These are phyloP conservation scores for Megamerina dolium DNA, from an alignment of 2,888 invertebrate genomes.

Conservation along the genomic window DNA sequence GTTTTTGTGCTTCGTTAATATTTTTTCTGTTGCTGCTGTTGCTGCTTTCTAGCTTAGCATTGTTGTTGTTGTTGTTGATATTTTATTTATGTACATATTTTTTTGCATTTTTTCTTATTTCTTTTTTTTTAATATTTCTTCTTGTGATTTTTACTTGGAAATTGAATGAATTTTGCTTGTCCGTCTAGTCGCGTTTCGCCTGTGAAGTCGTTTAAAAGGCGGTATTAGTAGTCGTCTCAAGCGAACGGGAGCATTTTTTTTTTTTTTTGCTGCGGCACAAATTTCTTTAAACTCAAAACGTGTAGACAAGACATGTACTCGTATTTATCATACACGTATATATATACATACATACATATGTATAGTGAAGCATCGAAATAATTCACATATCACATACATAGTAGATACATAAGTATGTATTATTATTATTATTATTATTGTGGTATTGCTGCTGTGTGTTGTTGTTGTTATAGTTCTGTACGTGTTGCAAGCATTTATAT, in stretches of 20 bases:
- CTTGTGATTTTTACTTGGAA: slow-evolving; percentile 35
- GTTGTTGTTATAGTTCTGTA: too few relatives aligned
- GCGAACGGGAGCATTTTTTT: slow-evolving; percentile 7
- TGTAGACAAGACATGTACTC: too few relatives aligned
- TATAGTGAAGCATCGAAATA: background rate
- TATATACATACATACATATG: background rate
- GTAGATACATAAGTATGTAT: too few relatives aligned
- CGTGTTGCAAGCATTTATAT: too few relatives aligned
- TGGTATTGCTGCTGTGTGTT: too few relatives aligned
- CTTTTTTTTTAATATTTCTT: slow-evolving; percentile 19
- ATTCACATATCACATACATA: too few relatives aligned
- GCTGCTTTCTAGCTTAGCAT: slow-evolving; percentile 6
- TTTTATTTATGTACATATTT: slow-evolving; percentile 6
- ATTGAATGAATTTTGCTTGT: slow-evolving; percentile 44
- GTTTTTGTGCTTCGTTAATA: slow-evolving; percentile 22
- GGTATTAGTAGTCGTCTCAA: slow-evolving; percentile 1
- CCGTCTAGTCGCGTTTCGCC: slow-evolving; percentile 43
- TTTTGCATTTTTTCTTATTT: slow-evolving; percentile 23
- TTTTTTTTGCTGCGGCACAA: background rate
- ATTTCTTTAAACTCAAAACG: too few relatives aligned
- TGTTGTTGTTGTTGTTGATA: slow-evolving; percentile 8
- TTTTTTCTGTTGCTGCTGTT: slow-evolving; percentile 4
- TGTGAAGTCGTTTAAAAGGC: slow-evolving; percentile 20
- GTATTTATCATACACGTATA: too few relatives aligned
- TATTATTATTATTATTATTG: too few relatives aligned